These are phyloP conservation scores for Aphidoletes aphidimyza DNA, from an alignment of 2,888 invertebrate genomes.

Conservation along the genomic window DNA sequence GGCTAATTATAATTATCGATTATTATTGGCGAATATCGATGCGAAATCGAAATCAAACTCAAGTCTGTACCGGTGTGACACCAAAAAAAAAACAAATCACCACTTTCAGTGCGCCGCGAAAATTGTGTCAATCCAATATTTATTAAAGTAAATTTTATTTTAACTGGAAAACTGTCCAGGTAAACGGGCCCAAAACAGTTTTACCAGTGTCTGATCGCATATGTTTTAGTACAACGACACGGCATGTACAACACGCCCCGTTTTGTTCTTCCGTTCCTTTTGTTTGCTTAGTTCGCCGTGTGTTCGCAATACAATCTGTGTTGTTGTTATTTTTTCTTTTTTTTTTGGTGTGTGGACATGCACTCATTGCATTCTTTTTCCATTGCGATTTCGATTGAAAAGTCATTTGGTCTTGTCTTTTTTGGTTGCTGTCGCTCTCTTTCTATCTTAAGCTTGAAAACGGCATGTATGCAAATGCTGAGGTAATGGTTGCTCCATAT, in stretches of 20 bases:
- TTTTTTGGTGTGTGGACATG: not conserved
- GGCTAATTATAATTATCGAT: not conserved
- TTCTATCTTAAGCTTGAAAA: too few species aligned
- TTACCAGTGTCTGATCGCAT: not conserved
- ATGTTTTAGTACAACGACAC: not conserved
- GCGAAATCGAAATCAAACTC: not conserved
- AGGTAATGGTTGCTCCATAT: slow-evolving; percentile 49
- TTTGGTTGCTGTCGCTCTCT: too few species aligned
- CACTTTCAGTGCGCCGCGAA: slow-evolving; percentile 25
- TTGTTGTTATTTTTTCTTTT: not conserved
- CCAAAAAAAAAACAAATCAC: too few species aligned
- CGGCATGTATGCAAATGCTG: slow-evolving; percentile 5
- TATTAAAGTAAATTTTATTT: slow-evolving; percentile 21
- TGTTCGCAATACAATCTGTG: too few species aligned
- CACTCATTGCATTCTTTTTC: not conserved
- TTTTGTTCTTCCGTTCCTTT: not conserved
- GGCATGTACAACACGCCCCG: slow-evolving; percentile 20
- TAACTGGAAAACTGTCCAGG: slow-evolving; percentile 32
- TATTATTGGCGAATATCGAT: not conserved
- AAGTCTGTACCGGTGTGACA: not conserved
- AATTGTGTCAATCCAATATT: slow-evolving; percentile 40
- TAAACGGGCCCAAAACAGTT: slow-evolving; percentile 5
- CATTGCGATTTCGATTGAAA: slow-evolving; percentile 27
- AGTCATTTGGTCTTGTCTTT: not conserved
- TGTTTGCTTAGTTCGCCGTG: not conserved